These are phyloP conservation scores for Drosophila fuyamai DNA, from an alignment of 1,140 invertebrate genomes.

Conservation along the genomic window DNA sequence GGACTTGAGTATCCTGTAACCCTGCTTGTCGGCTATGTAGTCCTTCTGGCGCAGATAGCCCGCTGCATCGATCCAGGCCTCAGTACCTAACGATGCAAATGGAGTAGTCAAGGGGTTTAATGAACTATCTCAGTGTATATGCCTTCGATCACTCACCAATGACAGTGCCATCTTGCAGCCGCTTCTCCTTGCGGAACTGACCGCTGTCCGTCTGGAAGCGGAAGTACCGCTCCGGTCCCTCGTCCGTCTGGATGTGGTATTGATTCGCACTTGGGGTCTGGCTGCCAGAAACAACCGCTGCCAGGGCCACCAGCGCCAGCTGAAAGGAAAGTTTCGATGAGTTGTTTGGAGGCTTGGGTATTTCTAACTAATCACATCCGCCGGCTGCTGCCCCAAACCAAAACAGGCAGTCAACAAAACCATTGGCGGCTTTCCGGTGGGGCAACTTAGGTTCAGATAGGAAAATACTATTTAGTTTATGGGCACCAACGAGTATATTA, in stretches of 20 bases:
- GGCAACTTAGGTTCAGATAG: conserved; percentile 12
- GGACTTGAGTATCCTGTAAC: conserved; percentile 92
- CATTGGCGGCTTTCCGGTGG: conserved; percentile 35
- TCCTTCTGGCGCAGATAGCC: conserved; percentile 92
- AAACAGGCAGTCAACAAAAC: conserved; percentile 29
- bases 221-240: conserved; percentile 93
- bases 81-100: conserved; percentile 86
- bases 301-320: conserved; percentile 59
- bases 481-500: neutral
- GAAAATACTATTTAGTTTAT: conserved; percentile 1
- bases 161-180: conserved; percentile 92
- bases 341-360: conserved; percentile 23
- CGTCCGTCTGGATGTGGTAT: conserved; percentile 96
- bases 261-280: conserved; percentile 85
- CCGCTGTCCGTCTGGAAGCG: conserved; percentile 94
- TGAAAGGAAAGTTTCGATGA: conserved; percentile 55
- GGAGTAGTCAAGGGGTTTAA: neutral
- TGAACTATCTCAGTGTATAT: neutral
- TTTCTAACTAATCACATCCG: conserved; percentile 50
- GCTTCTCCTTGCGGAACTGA: conserved; percentile 94
- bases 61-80: conserved; percentile 93
- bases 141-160: conserved; percentile 86
- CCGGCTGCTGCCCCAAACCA: conserved; percentile 27
- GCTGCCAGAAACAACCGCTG: conserved; percentile 57
- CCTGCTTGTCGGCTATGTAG: conserved; percentile 93